Conservation (phyloP, 1,140 invertebrate genomes). For the Pogonomyrmex californicus region DNA sequence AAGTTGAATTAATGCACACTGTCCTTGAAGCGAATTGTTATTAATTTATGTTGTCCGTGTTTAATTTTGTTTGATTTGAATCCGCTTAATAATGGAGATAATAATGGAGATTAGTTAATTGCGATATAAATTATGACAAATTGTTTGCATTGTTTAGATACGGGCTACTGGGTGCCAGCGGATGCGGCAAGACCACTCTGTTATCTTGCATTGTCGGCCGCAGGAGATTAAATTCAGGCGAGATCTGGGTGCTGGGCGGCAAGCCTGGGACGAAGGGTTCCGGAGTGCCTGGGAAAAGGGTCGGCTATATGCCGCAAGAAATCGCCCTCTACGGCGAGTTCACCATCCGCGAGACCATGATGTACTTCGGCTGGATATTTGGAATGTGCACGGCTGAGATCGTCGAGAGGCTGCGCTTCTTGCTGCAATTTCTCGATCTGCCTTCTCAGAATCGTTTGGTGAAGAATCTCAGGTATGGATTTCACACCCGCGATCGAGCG, state of each 20-base stretch:
- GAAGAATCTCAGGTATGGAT: constrained; percentile 93
- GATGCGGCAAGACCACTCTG: constrained; percentile 95
- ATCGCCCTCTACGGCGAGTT: constrained; percentile 98
- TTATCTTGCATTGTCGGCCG: constrained; percentile 95
- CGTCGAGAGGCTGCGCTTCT: constrained; percentile 93
- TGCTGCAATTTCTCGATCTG: constrained; percentile 96
- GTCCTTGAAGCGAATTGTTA: too few species aligned
- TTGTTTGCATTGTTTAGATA: constrained; percentile 89
- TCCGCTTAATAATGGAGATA: neutral
- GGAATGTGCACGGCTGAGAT: constrained; percentile 95
- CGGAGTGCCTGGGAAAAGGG: constrained; percentile 95
- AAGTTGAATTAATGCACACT: too few species aligned
- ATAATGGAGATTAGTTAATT: neutral
- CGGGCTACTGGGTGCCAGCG: constrained; percentile 94
- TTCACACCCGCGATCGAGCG: neutral
- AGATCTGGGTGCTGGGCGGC: constrained; percentile 95
- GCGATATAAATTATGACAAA: neutral
- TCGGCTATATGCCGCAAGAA: constrained; percentile 95
- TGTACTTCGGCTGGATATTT: constrained; percentile 98
- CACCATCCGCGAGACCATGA: constrained; percentile 97
- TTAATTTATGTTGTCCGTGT: too few species aligned
- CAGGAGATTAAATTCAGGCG: constrained; percentile 92
- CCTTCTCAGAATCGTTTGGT: constrained; percentile 95
- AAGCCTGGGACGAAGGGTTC: constrained; percentile 93
- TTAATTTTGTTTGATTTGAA: neutral